phyloP scores from a whole-genome alignment of 2,797 vertebrate genomes.

The Smutsia gigantea region DNA sequence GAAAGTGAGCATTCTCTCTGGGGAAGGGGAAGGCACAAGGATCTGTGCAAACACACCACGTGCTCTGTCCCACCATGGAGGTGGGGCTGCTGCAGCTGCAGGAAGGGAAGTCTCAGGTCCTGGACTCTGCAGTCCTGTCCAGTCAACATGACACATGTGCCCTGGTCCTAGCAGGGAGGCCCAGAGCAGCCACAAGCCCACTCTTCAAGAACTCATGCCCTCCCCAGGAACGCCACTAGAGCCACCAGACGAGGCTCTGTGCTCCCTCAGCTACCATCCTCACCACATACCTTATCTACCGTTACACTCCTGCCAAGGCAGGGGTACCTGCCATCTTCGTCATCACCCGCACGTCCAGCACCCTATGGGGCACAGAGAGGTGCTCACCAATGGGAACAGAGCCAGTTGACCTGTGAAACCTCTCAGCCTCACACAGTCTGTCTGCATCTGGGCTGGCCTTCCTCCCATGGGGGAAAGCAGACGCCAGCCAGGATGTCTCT shows the following conservation, averaged over 20 bases:
- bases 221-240: background rate
- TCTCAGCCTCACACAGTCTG: background rate
- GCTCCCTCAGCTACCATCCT: background rate
- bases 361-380: background rate
- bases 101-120: background rate
- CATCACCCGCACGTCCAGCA: background rate
- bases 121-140: background rate
- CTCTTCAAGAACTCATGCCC: background rate
- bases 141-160: accelerated
- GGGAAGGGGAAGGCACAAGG: background rate
- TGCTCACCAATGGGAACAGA: background rate
- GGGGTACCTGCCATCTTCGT: background rate
- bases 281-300: background rate
- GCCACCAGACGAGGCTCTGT: background rate
- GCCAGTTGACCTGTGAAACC: background rate
- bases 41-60: background rate
- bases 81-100: background rate
- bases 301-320: accelerated
- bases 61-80: background rate
- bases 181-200: background rate
- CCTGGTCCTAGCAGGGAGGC: background rate
- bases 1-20: background rate
- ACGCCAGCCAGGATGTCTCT: background rate
- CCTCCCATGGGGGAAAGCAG: background rate
- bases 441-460: background rate